Conservation (phyloP, 2,888 invertebrate genomes). For the Coleophora flavipennella region DNA sequence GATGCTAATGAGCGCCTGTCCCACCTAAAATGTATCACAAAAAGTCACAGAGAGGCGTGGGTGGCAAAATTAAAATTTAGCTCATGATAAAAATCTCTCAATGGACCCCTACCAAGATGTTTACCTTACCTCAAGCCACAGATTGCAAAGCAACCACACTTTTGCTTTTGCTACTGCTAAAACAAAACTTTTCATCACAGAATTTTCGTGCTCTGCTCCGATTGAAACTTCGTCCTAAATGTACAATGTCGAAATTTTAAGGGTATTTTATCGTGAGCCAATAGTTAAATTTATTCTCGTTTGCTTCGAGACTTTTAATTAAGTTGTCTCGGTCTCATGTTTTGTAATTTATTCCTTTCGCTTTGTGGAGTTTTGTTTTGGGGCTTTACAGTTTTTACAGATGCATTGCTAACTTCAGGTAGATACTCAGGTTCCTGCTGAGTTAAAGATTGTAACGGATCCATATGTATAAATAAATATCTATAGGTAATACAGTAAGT, state of each 20-base stretch:
- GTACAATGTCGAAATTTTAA: neutral
- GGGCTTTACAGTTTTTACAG: too few relatives aligned
- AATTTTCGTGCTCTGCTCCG: neutral
- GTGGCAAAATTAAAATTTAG: constrained; percentile 30
- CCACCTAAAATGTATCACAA: constrained; percentile 43
- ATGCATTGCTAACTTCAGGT: too few relatives aligned
- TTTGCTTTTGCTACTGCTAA: too few relatives aligned
- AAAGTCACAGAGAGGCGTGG: constrained; percentile 24
- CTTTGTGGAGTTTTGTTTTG: constrained; percentile 12
- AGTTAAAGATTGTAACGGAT: too few relatives aligned
- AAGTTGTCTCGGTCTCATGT: constrained; percentile 42
- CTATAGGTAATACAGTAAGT: too few relatives aligned
- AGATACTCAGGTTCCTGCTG: too few relatives aligned
- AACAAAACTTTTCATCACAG: too few relatives aligned
- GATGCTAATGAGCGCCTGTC: constrained; percentile 46
- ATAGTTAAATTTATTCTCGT: constrained; percentile 34
- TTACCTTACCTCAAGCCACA: constrained; percentile 2
- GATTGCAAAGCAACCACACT: neutral
- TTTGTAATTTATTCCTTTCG: constrained; percentile 33
- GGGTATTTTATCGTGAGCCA: constrained; percentile 10
- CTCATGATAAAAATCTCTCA: constrained; percentile 17
- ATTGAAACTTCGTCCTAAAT: neutral
- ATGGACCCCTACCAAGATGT: constrained; percentile 1
- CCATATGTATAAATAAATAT: too few relatives aligned
- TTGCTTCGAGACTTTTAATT: constrained; percentile 43